phyloP scores from a whole-genome alignment of 2,797 vertebrate genomes.

The Atherinosoma microstoma region DNA sequence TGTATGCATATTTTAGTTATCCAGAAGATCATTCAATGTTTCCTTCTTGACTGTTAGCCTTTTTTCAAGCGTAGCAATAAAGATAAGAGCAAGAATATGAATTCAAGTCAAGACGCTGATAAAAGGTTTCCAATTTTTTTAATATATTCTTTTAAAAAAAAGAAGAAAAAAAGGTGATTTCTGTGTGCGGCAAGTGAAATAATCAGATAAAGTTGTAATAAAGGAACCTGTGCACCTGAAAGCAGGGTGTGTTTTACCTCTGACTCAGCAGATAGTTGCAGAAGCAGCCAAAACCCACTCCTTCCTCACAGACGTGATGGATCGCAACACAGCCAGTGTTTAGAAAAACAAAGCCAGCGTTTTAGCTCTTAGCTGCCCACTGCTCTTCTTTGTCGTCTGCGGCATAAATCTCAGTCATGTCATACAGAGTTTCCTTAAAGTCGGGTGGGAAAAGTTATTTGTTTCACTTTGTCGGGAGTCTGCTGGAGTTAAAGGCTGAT shows the following conservation, averaged over 20 bases:
- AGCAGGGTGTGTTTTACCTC: slow-evolving; percentile 8
- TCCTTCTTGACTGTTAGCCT: not conserved
- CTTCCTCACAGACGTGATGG: slow-evolving; percentile 50
- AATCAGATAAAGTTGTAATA: not conserved
- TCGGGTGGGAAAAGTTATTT: slow-evolving; percentile 55
- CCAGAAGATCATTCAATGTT: not conserved
- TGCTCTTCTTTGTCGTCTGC: slow-evolving; percentile 36
- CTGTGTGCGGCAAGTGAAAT: not conserved
- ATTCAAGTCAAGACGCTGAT: not conserved
- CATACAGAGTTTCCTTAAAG: slow-evolving; percentile 50
- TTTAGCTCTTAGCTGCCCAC: slow-evolving; percentile 61
- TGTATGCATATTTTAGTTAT: not conserved
- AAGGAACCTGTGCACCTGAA: not conserved
- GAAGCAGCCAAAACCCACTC: slow-evolving; percentile 16
- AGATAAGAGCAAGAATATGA: not conserved
- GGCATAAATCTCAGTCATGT: slow-evolving; percentile 70
- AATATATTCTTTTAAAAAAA: not conserved
- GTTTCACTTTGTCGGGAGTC: slow-evolving; percentile 56
- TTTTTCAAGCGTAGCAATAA: not conserved
- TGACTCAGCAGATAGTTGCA: slow-evolving; percentile 12
- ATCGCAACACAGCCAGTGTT: slow-evolving; percentile 57
- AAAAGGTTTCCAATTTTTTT: not conserved
- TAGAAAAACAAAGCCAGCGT: slow-evolving; percentile 68
- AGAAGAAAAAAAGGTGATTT: not conserved
- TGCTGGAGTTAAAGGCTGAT: slow-evolving; percentile 36